phyloP scores from a whole-genome alignment of 2,888 invertebrate species.

The Torymus aiolomorphi region DNA sequence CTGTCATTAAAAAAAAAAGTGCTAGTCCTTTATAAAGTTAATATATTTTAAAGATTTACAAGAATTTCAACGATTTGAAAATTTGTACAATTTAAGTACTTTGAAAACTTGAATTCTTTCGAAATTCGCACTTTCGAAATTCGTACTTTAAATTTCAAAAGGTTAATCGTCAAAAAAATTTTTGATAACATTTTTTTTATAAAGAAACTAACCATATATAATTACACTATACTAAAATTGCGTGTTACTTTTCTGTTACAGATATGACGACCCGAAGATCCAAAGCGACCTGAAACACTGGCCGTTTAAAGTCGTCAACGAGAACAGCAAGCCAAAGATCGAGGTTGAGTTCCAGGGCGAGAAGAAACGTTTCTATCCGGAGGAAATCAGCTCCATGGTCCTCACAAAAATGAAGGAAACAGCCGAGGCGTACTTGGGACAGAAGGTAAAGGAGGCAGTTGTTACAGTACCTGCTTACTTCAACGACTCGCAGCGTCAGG shows the following conservation, averaged over 20 bases:
- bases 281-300: constrained; percentile 88
- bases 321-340: constrained; percentile 82
- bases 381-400: constrained; percentile 85
- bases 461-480: constrained; percentile 90
- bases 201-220: too few relatives aligned
- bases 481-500: constrained; percentile 81
- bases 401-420: constrained; percentile 81
- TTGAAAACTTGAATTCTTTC: too few relatives aligned
- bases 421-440: constrained; percentile 84
- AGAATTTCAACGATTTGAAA: too few relatives aligned
- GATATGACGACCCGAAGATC: constrained; percentile 82
- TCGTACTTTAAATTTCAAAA: too few relatives aligned
- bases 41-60: too few relatives aligned
- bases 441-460: constrained; percentile 82
- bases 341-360: constrained; percentile 83
- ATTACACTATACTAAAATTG: not conserved
- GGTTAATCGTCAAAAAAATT: too few relatives aligned
- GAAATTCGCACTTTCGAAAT: too few relatives aligned
- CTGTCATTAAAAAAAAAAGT: too few relatives aligned
- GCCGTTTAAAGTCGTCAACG: constrained; percentile 85
- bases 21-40: too few relatives aligned
- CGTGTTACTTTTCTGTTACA: constrained; percentile 14
- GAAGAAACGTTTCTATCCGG: constrained; percentile 81
- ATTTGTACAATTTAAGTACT: too few relatives aligned
- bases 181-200: not conserved